phyloP scores from a whole-genome alignment of 2,113 vertebrate species.

The Sisor rabdophorus region DNA sequence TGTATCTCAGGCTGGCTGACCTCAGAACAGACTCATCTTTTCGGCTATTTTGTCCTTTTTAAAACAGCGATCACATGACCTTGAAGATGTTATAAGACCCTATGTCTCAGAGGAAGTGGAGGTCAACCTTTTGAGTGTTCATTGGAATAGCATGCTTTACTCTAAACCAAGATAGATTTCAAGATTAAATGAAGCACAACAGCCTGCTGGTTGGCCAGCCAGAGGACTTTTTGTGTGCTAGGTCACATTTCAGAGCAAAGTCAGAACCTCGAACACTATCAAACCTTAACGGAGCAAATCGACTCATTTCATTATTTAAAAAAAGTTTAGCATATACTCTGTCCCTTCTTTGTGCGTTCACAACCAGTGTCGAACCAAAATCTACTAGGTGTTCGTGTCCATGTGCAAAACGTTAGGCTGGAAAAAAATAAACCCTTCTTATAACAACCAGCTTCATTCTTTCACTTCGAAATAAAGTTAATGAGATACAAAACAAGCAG shows the following conservation, averaged over 20 bases:
- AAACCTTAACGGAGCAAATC: constrained; percentile 77
- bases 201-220: constrained; percentile 70
- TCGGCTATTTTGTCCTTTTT: constrained; percentile 11
- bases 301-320: constrained; percentile 53
- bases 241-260: no score
- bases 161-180: background rate
- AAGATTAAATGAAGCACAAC: background rate
- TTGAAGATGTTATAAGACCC: constrained; percentile 2
- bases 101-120: background rate
- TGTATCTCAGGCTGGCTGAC: constrained; percentile 70
- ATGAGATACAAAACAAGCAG: constrained; percentile 53
- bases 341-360: constrained; percentile 57
- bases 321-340: constrained; percentile 53
- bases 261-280: no score
- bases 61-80: constrained; percentile 28
- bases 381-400: constrained; percentile 46
- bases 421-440: constrained; percentile 57
- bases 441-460: constrained; percentile 43
- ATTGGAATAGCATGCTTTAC: background rate
- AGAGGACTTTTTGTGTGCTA: constrained; percentile 54
- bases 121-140: constrained; percentile 10
- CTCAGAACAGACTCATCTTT: constrained; percentile 45
- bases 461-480: constrained; percentile 54
- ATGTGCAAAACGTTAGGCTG: constrained; percentile 65
- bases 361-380: constrained; percentile 39